A percentile compares a stretch with the other conserved stretches of the same genome.
phyloP scores from a whole-genome alignment of 2,113 vertebrate genomes.

The Chaetodon trifascialis region DNA sequence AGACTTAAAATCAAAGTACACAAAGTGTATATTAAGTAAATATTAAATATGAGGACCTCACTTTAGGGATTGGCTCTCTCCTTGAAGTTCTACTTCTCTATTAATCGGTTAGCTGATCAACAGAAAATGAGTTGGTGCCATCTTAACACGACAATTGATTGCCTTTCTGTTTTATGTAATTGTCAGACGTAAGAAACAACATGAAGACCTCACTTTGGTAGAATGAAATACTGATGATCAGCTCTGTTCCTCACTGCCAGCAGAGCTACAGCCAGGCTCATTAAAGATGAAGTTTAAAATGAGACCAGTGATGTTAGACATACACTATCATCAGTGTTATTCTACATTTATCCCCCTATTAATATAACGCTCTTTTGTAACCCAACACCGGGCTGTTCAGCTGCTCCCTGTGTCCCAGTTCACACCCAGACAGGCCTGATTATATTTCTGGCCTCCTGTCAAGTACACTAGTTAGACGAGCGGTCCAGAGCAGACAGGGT shows the following conservation, averaged over 20 bases:
- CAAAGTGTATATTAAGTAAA: not conserved
- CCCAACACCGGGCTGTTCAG: slow-evolving; percentile 56
- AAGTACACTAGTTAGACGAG: slow-evolving; percentile 44
- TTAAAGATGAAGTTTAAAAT: slow-evolving; percentile 15
- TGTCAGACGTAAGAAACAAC: not conserved
- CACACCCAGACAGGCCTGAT: slow-evolving; percentile 50
- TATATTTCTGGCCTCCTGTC: slow-evolving; percentile 71
- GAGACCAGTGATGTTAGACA: slow-evolving; percentile 38
- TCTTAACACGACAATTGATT: not conserved
- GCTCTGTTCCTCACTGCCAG: not conserved
- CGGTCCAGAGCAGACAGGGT: slow-evolving; percentile 23
- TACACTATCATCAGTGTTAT: slow-evolving; percentile 20
- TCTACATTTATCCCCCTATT: slow-evolving; percentile 63
- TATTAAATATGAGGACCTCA: no score
- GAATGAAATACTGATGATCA: not conserved
- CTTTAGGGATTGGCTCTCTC: not conserved
- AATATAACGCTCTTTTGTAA: slow-evolving; percentile 73
- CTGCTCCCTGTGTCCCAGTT: slow-evolving; percentile 51
- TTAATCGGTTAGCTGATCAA: not conserved
- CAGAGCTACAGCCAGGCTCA: not conserved
- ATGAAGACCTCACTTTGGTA: not conserved
- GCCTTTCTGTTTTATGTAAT: not conserved
- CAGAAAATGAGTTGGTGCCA: not conserved
- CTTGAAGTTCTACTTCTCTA: not conserved
- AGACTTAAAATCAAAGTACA: no score